Base-by-base conservation (phyloP, 2,888 invertebrate genomes). In the Lasiommata megera region DNA sequence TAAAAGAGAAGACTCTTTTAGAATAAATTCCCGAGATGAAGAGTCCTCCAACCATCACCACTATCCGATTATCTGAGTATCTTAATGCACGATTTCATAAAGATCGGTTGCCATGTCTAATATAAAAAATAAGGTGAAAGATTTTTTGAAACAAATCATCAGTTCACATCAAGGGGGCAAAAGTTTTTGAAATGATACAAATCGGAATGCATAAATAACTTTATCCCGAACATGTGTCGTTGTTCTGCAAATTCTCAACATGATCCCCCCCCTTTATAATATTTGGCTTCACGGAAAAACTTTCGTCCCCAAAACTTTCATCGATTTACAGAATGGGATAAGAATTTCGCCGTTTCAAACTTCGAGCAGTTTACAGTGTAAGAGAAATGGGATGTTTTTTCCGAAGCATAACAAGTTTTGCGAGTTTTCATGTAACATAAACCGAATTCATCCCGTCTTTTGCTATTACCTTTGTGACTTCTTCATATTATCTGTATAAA, bases 261-360 rank as follows among this genome's bases (percentile, higher is more conserved):
- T 23, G 23, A 37, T 12, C 17, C 36, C 34, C n/a, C 23, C 23
- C 48, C 23, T 14, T 40, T 48, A 48, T 48, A 23, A 37, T 37
- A 37, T 48, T 48, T 37, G 18, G n/a, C 36, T 46, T 31, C 16
- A 11, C 29, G 28, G 28, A 37, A 14, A 18, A 48, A 34, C 17
- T 37, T 48, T 36, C 23, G 23, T 34, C 12, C 23, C 7, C 9
- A 11, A 17, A 48, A 48, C 36, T 48, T 48, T 37, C 48, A 37
- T 23, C 37, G 48, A 23, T 48, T 48, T 37, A 36, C 47, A 47
- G 18, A 16, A 47, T 36, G 47, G 34, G n/a, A 18, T 47, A 47
- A 2, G 47, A n/a, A 34, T 47, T 47, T 47, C 9, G 16, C 47
- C 34, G 18, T 34, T 44, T 11, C 14, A 17, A 47, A 47, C 34